Evolutionary conservation across 2,113 vertebrate species (phyloP), one percentile per base, ranked within the genome.

Genomic region (Gymnorhina tibicen): DNA sequence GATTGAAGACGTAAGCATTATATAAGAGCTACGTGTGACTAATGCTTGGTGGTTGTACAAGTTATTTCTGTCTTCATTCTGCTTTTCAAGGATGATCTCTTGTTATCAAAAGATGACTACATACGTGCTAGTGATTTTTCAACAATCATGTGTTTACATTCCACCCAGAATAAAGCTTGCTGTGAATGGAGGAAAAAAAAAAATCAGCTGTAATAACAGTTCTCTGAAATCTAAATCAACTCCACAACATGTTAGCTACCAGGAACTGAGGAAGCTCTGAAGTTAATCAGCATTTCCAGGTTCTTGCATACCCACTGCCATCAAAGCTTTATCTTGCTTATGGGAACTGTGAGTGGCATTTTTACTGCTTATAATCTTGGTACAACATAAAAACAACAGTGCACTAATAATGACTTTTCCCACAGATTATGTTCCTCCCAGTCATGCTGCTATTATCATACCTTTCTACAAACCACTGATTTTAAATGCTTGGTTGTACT

Each of bases 1-100:
- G 69, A 42, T 8, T 63, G 88, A 93, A 94, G 83, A 94, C 35
- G 73, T 76, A 96, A 96, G 91, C 83, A 72, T 95, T 97, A 97
- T 96, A 92, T 95, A 96, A 97, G 69, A 96, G 56, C 60, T 75
- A 78, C 8, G 32, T 64, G 86, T 95, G 96, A 97, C 92, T 96
- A 96, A 96, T 89, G 91, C 92, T 90, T 88, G 55, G 76, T 95
- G 83, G 83, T 93, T 94, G 83, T 41, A 72, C 37, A 37, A 89
- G 95, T 93, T 95, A 97, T 96, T 96, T 95, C 80, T 93, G 93
- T 85, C 89, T 95, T 68, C 87, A 94, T 97, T 97, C 92, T 95
- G 80, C 52, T 96, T 91, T 94, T 94, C 50, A 78, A 92, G 80
- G 92, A 79, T 87, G 77, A 87, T 78, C 73, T 66, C 76, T 81